A percentile compares a stretch with the other conserved stretches of the same genome.
These are phyloP conservation scores for Notodonta dromedarius DNA, from an alignment of 2,888 invertebrate species.

Conservation along the genomic window DNA sequence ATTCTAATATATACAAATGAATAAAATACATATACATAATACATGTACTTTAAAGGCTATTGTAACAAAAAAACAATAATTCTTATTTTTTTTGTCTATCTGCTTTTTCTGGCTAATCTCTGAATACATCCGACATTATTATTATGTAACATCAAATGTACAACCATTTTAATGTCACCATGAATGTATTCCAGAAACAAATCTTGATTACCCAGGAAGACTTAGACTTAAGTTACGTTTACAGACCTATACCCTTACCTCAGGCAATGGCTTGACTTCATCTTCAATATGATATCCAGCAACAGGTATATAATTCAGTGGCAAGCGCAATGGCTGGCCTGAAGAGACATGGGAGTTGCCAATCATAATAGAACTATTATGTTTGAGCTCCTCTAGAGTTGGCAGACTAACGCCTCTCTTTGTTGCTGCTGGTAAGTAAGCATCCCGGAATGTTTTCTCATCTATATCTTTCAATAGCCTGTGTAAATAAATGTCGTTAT, in stretches of 20 bases:
- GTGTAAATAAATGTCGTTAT: background rate
- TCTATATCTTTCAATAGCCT: constrained; percentile 24
- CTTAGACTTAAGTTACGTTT: background rate
- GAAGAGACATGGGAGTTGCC: constrained; percentile 60
- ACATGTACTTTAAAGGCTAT: no score
- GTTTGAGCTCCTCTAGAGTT: constrained; percentile 42
- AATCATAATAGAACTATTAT: constrained; percentile 58
- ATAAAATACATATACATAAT: no score
- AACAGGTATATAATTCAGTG: constrained; percentile 55
- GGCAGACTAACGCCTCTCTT: constrained; percentile 45
- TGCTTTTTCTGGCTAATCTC: no score
- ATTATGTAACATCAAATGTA: no score
- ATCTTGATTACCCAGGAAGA: no score
- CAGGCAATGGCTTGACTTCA: constrained; percentile 52
- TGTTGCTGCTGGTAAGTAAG: constrained; percentile 30
- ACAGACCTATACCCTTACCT: constrained; percentile 47
- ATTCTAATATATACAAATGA: no score
- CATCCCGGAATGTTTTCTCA: constrained; percentile 19
- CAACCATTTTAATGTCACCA: no score
- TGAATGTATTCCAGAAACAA: no score
- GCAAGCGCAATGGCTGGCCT: constrained; percentile 50
- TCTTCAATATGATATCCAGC: constrained; percentile 63
- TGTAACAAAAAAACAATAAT: no score
- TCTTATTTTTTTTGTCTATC: no score
- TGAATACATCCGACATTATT: no score